Base-by-base conservation (phyloP, 2,113 vertebrate genomes). In the Odontesthes bonariensis region DNA sequence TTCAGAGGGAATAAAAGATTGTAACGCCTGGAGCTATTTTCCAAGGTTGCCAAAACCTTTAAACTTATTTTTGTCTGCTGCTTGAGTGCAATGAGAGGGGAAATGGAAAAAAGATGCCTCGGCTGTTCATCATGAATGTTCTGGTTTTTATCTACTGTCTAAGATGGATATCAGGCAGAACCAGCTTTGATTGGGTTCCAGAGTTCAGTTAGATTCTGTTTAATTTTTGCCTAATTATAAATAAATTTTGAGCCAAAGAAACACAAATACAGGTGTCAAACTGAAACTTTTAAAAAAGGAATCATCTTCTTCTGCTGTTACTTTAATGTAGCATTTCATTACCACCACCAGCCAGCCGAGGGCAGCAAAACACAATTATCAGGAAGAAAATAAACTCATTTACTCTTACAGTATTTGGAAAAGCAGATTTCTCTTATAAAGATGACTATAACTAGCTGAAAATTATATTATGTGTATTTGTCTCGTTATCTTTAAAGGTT, bases 331-430 rank as follows among this genome's bases (percentile, higher is more conserved):
- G n/a, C n/a, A n/a, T n/a, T 17, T 46, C 6, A 52, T 32, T 8
- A 32, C n/a, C 1, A n/a, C 14, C 3, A 4, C 4, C 46, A 17
- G 63, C 74, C 86, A 75, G 16, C 8, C 16, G 85, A 69, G 77
- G 82, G 89, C 77, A 82, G 67, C 70, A 82, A 31, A 75, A 27
- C 31, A 31, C 11, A 56, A 2, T 7, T 49, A 16, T 49, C 46
- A 49, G 46, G 3, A 1, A 16, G 1, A 13, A 14, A 59, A 40
- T 33, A 27, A 3, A 2, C 6, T 3, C 17, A 52, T 8, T 10
- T 0, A 16, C 17, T 49, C 42, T 47, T 54, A 1, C 23, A 13
- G 7, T 40, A n/a, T 46, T 61, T 27, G 1, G 6, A 13, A 46
- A 64, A 64, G 42, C 42, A 16, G 11, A 12, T 44, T 16, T 14